Percentiles rank a stretch among this genome's conserved stretches.
Conservation (phyloP, 2,888 invertebrate genomes). For the Agonopterix alstromeriana region DNA sequence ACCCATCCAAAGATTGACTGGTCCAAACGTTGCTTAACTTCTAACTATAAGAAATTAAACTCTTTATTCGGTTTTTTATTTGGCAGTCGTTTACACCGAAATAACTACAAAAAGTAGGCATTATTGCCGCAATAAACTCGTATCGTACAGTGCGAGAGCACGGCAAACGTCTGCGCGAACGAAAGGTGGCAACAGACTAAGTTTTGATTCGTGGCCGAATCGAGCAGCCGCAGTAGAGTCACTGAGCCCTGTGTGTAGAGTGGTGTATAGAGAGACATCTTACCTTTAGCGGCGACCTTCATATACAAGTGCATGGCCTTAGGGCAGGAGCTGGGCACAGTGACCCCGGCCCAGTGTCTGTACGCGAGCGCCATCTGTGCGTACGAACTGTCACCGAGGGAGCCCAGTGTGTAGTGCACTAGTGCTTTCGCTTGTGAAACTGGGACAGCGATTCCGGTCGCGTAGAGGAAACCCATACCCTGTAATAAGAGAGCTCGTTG, state of each 20-base stretch:
- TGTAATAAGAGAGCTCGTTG: slow-evolving; percentile 27
- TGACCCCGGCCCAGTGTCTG: slow-evolving; percentile 93
- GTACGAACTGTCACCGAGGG: slow-evolving; percentile 92
- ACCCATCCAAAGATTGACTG: too few relatives aligned
- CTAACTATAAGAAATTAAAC: too few relatives aligned
- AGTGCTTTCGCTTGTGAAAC: slow-evolving; percentile 92
- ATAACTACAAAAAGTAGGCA: too few relatives aligned
- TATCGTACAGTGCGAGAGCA: too few relatives aligned
- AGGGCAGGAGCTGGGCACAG: slow-evolving; percentile 93
- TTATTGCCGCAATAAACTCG: too few relatives aligned
- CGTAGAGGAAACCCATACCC: slow-evolving; percentile 92
- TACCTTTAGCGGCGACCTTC: slow-evolving; percentile 92
- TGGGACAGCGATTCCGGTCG: slow-evolving; percentile 90
- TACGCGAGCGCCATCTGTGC: slow-evolving; percentile 99
- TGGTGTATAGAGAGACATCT: background rate
- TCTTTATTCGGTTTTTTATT: too few relatives aligned
- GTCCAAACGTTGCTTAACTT: too few relatives aligned
- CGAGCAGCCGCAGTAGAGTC: too few relatives aligned
- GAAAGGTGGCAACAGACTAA: too few relatives aligned
- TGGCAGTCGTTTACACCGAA: too few relatives aligned
- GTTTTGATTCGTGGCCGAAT: too few relatives aligned
- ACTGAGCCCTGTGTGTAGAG: slow-evolving; percentile 81
- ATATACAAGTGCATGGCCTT: slow-evolving; percentile 93
- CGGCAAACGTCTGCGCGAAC: too few relatives aligned
- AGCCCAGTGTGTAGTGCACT: slow-evolving; percentile 94